Evolutionary conservation across 2,888 invertebrate species (phyloP), one percentile per base, ranked within the genome.

Genomic region (Tenthredo scrophulariae): DNA sequence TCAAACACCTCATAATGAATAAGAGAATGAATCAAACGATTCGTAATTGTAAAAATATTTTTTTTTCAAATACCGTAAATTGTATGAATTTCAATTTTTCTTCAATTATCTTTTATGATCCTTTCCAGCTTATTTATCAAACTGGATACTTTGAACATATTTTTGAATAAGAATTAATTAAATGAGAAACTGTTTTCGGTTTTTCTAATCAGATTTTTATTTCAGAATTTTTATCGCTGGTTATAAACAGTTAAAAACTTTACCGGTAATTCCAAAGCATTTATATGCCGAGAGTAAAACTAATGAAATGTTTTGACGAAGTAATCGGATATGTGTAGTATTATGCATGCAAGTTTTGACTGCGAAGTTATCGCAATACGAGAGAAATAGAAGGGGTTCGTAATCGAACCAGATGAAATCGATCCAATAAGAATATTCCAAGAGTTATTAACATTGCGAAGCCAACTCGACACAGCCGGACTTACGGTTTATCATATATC

Each of bases 391-490:
- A 2, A 37, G 70, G 37, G 70, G n/a, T 70, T 70, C 18, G 33
- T 70, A 37, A 70, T 70, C 70, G 37, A 33, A 37, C 15, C 70
- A 33, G 29, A 70, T 70, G 70, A 70, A 70, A 70, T 26, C 37
- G 29, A 33, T 70, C 70, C 70, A 70, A 70, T 70, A 70, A 70
- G 37, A 70, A 70, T 33, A 18, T 70, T 33, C 26, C 70, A 7
- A 18, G 74, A 74, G 43, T 26, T 22, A 74, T 26, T 74, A 43
- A 37, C 22, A 74, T 26, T 46, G n/a, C 40, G 46, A 40, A 13
- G 37, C 13, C 9, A 74, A 74, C 46, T 74, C 22, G 33, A 10
- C 67, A 40, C 40, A 40, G 40, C 72, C 26, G 6, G 75, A 50
- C 4, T 9, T 54, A 18, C 29, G 62, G 37, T 22, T 80, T 80